Percentiles rank a stretch among this genome's conserved stretches.
phyloP scores from a whole-genome alignment of 2,888 invertebrate genomes.

The Hydriomena furcata region DNA sequence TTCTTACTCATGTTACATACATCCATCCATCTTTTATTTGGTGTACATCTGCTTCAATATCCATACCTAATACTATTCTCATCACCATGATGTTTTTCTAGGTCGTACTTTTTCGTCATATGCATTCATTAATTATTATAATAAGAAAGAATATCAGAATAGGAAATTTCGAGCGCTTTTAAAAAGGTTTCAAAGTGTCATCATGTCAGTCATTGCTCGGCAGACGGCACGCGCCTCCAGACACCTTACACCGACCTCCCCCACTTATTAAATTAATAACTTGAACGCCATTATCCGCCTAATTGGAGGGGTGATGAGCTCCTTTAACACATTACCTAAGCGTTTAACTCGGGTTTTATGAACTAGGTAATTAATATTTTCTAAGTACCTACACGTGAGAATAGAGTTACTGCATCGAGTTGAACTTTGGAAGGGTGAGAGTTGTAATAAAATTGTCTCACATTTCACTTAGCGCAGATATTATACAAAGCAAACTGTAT shows the following conservation, averaged over 20 bases:
- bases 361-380: slow-evolving; percentile 74
- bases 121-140: too few relatives aligned
- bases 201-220: slow-evolving; percentile 18
- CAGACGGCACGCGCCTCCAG: slow-evolving; percentile 26
- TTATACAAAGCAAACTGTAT: too few relatives aligned
- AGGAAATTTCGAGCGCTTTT: too few relatives aligned
- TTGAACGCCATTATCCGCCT: slow-evolving; percentile 78
- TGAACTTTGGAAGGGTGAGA: slow-evolving; percentile 5
- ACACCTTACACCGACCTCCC: slow-evolving; percentile 48
- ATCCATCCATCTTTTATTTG: too few relatives aligned
- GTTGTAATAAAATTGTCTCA: neutral
- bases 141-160: too few relatives aligned
- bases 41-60: too few relatives aligned
- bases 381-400: slow-evolving; percentile 34
- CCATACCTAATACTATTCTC: too few relatives aligned
- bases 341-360: slow-evolving; percentile 77
- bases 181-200: neutral
- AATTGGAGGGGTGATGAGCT: slow-evolving; percentile 80
- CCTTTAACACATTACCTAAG: slow-evolving; percentile 76
- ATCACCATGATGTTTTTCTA: too few relatives aligned
- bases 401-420: slow-evolving; percentile 1
- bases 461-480: too few relatives aligned
- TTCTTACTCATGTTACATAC: too few relatives aligned
- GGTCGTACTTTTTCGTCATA: too few relatives aligned
- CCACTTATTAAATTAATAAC: slow-evolving; percentile 82